Conservation (phyloP, 2,797 vertebrate genomes). For the Halcyon smyrnensis region DNA sequence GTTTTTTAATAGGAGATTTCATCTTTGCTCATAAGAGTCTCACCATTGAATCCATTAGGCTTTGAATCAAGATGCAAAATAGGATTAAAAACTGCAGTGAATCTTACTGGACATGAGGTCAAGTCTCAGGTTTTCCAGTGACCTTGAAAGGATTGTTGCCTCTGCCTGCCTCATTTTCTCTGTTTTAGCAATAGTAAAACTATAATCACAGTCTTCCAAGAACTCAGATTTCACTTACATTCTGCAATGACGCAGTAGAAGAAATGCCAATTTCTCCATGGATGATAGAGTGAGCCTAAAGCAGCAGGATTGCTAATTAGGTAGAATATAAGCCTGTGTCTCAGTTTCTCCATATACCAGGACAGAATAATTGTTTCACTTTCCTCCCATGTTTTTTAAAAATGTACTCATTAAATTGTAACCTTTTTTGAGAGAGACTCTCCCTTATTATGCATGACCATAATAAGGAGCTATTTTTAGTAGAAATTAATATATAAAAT, state of each 20-base stretch:
- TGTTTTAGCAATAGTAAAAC: background rate
- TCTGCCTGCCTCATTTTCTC: background rate
- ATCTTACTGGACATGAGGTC: background rate
- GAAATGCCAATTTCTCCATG: background rate
- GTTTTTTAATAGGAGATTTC: background rate
- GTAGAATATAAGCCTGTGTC: background rate
- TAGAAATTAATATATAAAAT: conserved; percentile 21
- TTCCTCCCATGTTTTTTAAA: conserved; percentile 29
- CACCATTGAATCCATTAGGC: background rate
- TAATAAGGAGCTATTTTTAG: conserved; percentile 30
- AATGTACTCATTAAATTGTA: conserved; percentile 51
- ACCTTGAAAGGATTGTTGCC: background rate
- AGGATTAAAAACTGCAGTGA: background rate
- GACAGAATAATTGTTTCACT: conserved; percentile 44
- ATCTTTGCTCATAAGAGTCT: background rate
- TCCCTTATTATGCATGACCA: conserved; percentile 28
- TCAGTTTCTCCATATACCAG: background rate
- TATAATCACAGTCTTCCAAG: background rate
- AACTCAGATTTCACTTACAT: background rate
- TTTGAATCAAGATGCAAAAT: background rate
- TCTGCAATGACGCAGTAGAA: background rate
- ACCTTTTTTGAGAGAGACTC: conserved; percentile 51
- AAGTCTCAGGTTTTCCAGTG: background rate
- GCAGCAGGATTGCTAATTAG: conserved; percentile 47
- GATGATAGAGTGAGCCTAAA: background rate